Evolutionary conservation across 2,797 vertebrate genomes (phyloP), one percentile per base, ranked within the genome.

Genomic region (Gastrophryne carolinensis): DNA sequence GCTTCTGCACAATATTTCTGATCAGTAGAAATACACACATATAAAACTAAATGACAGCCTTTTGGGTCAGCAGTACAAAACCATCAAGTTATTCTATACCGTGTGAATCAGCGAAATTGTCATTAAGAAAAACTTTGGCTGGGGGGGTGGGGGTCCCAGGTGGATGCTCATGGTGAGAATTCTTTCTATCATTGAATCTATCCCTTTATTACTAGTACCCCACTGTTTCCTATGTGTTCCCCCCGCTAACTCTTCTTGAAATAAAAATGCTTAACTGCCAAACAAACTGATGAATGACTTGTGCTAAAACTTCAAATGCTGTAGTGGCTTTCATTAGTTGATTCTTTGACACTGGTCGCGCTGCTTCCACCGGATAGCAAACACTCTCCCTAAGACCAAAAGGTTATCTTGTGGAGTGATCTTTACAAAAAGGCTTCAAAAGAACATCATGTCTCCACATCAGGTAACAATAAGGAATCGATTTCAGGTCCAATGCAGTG

Each of bases 321-420:
- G 53, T 61, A 17, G 61, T 78, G 67, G 67, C 41, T 78, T 78
- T 72, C 68, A 78, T 78, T 78, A 78, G 52, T 15, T 3, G n/a
- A 21, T 30, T 21, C 41, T 49, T 32, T 68, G 24, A 23, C 52
- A 70, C 58, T 11, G 30, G 27, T 54, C 19, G 21, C 41, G 58
- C 50, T 13, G 24, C 41, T 58, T 72, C 29, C 29, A 52, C 21
- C 68, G 47, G 58, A 71, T 21, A 71, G 30, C 66, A 37, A 69
- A 70, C 49, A 54, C 35, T 54, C 47, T 49, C 57, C 39, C 41
- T 32, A 53, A 66, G 67, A 37, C 61, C 49, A 34, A 65, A 41
- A 78, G 75, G 75, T 78, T 71, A 72, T 78, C 75, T 60, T 23
- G 12, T 29, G 24, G 39, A 66, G 32, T 27, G 30, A 78, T 77